Conservation (phyloP, 1,140 invertebrate genomes). For the Saxidomus purpurata region DNA sequence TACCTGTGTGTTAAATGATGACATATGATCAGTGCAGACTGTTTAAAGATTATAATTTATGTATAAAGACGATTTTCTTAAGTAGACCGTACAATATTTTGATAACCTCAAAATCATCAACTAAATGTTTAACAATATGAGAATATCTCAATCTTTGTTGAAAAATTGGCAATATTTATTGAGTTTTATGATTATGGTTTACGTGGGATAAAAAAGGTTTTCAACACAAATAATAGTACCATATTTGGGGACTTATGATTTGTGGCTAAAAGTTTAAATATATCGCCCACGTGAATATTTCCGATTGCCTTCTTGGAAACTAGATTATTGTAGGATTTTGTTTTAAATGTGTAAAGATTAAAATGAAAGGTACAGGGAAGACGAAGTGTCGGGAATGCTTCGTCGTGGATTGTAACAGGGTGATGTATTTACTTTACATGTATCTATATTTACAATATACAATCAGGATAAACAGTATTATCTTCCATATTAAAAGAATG, state of each 20-base stretch:
- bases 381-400: background rate
- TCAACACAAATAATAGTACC: background rate
- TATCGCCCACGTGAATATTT: background rate
- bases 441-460: too few species aligned
- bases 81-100: constrained; percentile 3
- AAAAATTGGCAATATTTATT: constrained; percentile 26
- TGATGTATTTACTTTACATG: background rate
- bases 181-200: background rate
- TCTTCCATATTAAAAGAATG: too few species aligned
- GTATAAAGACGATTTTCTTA: background rate
- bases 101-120: background rate
- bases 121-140: background rate
- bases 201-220: background rate
- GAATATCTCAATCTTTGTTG: background rate
- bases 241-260: background rate
- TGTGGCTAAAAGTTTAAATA: background rate
- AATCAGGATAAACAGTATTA: too few species aligned
- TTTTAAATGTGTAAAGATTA: background rate
- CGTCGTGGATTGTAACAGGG: background rate
- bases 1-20: too few species aligned
- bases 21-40: too few species aligned
- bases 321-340: background rate
- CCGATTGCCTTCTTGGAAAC: background rate
- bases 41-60: too few species aligned
- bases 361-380: background rate